Evolutionary conservation across 2,113 vertebrate species (phyloP), one percentile per base, ranked within the genome.

Genomic region (Plecotus auritus): DNA sequence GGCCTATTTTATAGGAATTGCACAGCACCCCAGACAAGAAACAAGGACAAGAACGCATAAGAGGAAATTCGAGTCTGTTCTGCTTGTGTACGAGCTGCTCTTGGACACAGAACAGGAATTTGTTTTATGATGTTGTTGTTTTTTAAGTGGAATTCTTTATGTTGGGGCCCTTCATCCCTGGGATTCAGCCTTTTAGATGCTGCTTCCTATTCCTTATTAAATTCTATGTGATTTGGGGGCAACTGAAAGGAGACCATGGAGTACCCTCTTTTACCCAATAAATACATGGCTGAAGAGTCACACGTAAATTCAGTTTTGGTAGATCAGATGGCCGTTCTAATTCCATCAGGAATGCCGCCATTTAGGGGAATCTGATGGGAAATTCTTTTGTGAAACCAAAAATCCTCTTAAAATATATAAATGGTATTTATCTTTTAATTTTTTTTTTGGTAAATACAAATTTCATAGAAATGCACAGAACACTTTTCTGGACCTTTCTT

Each of bases 381-480:
- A 69, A 49, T 85, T 88, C 22, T 94, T 91, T 47, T 51, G 42
- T 82, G 82, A 96, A 94, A 61, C 47, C 18, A 76, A 91, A 70
- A 77, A 45, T 37, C 17, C 9, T 54, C 45, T 45, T 70, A 30
- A 87, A 51, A 37, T 61, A 64, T 42, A 28, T 54, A 45, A 77
- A 56, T 40, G 26, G 61, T 35, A 64, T 69, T 40, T 76, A 83
- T 45, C 23, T 8, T 67, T 56, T 51, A 5, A 14, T 14, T 49
- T 54, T 40, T n/a, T 51, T 64, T 54, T 14, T 47, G 9, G 42
- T 47, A 26, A 40, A 77, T 40, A 64, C 1, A 51, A 37, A 49
- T 72, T 70, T 88, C 17, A 59, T 10, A 26, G 30, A 17, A 37
- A 28, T 28, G 10, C 22, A 20, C 40, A 45, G 17, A 72, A 61